Conservation (phyloP, 1,140 invertebrate species). For the Ostrea edulis region DNA sequence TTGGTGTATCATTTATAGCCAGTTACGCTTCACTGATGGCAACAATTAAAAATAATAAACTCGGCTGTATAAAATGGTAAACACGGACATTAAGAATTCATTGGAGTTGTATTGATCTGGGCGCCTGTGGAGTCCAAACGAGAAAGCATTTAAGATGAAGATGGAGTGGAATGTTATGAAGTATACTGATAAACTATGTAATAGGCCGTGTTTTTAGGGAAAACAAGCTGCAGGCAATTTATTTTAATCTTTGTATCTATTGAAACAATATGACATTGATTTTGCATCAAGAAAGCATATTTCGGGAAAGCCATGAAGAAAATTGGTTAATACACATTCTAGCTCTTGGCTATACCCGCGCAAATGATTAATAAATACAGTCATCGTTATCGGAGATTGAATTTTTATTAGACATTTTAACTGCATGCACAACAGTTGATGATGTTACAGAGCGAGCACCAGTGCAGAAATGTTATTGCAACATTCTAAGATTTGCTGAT, state of each 20-base stretch:
- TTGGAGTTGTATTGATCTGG: constrained; percentile 8
- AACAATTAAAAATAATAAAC: constrained; percentile 36
- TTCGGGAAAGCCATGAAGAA: constrained; percentile 30
- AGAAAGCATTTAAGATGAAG: constrained; percentile 27
- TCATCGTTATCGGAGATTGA: not conserved
- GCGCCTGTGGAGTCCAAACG: not conserved
- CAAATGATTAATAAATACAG: constrained; percentile 2
- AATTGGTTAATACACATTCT: constrained; percentile 33
- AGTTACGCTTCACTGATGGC: constrained; percentile 10
- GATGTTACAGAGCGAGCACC: not conserved
- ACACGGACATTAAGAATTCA: constrained; percentile 14
- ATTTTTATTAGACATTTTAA: constrained; percentile 7
- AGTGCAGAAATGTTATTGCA: too few relatives aligned
- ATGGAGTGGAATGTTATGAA: not conserved
- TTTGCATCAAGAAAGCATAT: constrained; percentile 33
- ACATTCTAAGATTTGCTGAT: too few relatives aligned
- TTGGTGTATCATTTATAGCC: constrained; percentile 17
- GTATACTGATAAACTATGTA: constrained; percentile 19
- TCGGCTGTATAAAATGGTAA: not conserved
- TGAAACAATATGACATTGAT: constrained; percentile 32
- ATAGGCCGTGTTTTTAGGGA: not conserved
- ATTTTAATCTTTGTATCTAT: constrained; percentile 32
- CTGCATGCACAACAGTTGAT: not conserved
- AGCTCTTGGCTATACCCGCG: not conserved
- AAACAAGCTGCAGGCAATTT: constrained; percentile 34